phyloP scores from a whole-genome alignment of 2,113 vertebrate genomes.

The Uria aalge region DNA sequence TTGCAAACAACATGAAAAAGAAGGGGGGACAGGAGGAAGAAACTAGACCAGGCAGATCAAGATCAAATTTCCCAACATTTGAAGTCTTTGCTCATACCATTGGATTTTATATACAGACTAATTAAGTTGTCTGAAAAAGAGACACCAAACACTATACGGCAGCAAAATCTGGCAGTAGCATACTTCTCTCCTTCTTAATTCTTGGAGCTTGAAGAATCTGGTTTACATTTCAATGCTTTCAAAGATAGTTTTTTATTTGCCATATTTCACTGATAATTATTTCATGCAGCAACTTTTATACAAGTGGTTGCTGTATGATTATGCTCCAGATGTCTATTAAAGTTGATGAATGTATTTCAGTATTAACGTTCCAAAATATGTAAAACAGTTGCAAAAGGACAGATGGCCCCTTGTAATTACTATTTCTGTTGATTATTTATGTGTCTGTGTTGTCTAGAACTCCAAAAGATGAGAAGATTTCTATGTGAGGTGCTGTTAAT shows the following conservation, averaged over 20 bases:
- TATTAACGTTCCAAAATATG: neutral
- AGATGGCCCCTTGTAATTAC: conserved; percentile 41
- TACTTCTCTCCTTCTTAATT: neutral
- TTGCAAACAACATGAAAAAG: neutral
- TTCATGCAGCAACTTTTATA: conserved; percentile 20
- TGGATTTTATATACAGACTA: neutral
- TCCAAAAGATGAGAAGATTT: neutral
- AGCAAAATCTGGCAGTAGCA: neutral
- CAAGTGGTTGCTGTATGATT: neutral
- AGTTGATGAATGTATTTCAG: conserved; percentile 5
- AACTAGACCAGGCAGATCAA: neutral
- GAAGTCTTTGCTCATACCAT: neutral
- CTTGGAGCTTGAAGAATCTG: neutral
- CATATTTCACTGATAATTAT: conserved; percentile 28
- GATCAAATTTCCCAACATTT: neutral
- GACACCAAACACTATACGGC: neutral
- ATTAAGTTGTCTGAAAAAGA: conserved; percentile 9
- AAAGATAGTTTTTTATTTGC: neutral
- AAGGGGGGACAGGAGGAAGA: neutral
- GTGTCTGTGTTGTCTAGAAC: neutral
- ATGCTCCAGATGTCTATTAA: conserved; percentile 38
- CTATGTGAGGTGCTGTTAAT: neutral
- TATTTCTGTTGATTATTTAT: conserved; percentile 39
- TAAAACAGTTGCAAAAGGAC: conserved; percentile 31
- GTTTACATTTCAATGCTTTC: neutral